Conservation (phyloP, 1,140 invertebrate species). For the Spodoptera frugiperda region DNA sequence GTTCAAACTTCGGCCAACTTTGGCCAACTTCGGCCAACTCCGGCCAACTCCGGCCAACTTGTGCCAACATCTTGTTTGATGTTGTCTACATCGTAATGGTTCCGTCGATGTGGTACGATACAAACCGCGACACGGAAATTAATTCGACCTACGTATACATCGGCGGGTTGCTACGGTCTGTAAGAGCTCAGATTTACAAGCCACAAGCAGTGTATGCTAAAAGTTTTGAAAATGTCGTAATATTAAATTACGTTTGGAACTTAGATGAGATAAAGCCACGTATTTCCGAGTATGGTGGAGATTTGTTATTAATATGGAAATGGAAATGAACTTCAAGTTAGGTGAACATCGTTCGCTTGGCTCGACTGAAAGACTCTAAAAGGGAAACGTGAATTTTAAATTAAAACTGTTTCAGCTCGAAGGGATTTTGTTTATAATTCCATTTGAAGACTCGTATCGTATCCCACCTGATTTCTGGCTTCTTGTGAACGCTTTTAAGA, state of each 20-base stretch:
- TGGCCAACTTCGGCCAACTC: conserved; percentile 44
- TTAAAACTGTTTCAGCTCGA: neutral
- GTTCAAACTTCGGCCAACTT: conserved; percentile 46
- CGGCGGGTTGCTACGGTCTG: neutral
- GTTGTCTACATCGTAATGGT: conserved; percentile 57
- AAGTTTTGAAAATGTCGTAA: conserved; percentile 34
- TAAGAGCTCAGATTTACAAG: neutral
- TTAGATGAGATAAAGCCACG: conserved; percentile 32
- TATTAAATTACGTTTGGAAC: conserved; percentile 38
- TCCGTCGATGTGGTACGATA: conserved; percentile 54
- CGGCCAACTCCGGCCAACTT: conserved; percentile 49
- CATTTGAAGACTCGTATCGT: neutral
- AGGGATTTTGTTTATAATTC: neutral
- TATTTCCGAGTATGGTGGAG: conserved; percentile 2
- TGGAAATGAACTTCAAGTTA: conserved; percentile 16
- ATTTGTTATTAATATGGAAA: conserved; percentile 36
- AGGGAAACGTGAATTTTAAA: conserved; percentile 20
- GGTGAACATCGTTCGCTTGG: neutral
- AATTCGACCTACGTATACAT: conserved; percentile 49
- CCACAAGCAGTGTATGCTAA: conserved; percentile 33
- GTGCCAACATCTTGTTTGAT: conserved; percentile 58
- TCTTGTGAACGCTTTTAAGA: too few relatives aligned
- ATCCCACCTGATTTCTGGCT: too few relatives aligned
- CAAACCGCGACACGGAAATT: conserved; percentile 58
- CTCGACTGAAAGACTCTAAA: conserved; percentile 22